These are phyloP conservation scores for Rhimphoctona megacephalus DNA, from an alignment of 2,888 invertebrate genomes.

Conservation along the genomic window DNA sequence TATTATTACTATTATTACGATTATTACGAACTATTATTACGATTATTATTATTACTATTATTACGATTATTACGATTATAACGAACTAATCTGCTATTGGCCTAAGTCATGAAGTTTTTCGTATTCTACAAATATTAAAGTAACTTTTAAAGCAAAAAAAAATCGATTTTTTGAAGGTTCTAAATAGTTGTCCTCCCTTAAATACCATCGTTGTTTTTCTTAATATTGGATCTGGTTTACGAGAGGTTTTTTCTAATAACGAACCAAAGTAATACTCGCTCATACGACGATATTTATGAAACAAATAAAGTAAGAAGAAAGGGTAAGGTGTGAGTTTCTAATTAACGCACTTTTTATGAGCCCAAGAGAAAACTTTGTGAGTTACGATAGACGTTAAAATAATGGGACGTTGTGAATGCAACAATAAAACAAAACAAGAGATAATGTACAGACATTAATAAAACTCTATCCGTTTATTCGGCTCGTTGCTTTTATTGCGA, in stretches of 20 bases:
- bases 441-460: not conserved
- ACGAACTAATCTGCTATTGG: too few species aligned
- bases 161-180: too few species aligned
- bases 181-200: too few species aligned
- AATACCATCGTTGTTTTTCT: too few species aligned
- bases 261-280: not conserved
- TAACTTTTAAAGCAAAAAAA: too few species aligned
- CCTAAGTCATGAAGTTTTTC: too few species aligned
- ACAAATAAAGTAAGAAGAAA: not conserved
- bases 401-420: not conserved
- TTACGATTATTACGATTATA: too few species aligned
- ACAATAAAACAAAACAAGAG: constrained; percentile 29
- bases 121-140: too few species aligned
- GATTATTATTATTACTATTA: too few species aligned
- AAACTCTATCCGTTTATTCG: constrained; percentile 19
- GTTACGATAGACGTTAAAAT: constrained; percentile 1
- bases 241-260: not conserved
- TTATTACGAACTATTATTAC: too few species aligned
- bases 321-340: not conserved
- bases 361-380: not conserved
- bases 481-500: constrained; percentile 38
- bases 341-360: not conserved
- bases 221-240: too few species aligned
- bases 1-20: too few species aligned
- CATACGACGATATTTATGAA: not conserved